Evolutionary conservation across 2,113 vertebrate genomes (phyloP), one percentile per base, ranked within the genome.

Genomic region (Malaclemys terrapin): DNA sequence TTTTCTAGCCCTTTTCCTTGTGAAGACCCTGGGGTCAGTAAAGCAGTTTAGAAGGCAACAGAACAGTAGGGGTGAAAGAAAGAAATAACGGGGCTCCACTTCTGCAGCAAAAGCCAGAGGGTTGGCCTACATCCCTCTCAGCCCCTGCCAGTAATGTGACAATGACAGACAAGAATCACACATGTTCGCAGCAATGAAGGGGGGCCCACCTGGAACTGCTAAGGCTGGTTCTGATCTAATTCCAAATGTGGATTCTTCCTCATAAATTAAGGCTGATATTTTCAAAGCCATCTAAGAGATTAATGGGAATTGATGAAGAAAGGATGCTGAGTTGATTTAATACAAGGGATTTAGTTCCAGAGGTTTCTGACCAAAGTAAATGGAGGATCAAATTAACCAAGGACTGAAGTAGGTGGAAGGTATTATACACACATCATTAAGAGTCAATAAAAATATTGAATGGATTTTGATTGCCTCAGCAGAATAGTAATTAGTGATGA

Each of bases 171-270:
- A 69, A 93, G 92, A 93, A 78, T 85, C 62, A 86, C 38, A 35
- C 82, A 0, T 20, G 17, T 16, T 72, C 4, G 88, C 45, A 92
- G 56, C 11, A 12, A 93, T 85, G 29, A 29, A 35, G 87, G 10
- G 88, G 4, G 89, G 42, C 49, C 65, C 89, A 16, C 27, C 42
- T 31, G 49, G 59, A 88, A 93, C 80, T 78, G 5, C 65, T 62
- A 57, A 92, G 90, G 22, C 8, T 87, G 38, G 29, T 91, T 94
- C 89, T 78, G 4, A 42, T 88, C 56, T 38, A 84, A 94, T 93
- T 42, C 38, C 72, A 75, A 75, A 84, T 87, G 20, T 16, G 29
- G 6, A 8, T 88, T 86, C 56, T 89, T 96, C 29, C 19, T 75
- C 85, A 93, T 90, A 52, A 9, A 85, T 81, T 8, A 91, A 96